Base-by-base conservation (phyloP, 2,113 vertebrate species). In the Nannobrachium achirus region DNA sequence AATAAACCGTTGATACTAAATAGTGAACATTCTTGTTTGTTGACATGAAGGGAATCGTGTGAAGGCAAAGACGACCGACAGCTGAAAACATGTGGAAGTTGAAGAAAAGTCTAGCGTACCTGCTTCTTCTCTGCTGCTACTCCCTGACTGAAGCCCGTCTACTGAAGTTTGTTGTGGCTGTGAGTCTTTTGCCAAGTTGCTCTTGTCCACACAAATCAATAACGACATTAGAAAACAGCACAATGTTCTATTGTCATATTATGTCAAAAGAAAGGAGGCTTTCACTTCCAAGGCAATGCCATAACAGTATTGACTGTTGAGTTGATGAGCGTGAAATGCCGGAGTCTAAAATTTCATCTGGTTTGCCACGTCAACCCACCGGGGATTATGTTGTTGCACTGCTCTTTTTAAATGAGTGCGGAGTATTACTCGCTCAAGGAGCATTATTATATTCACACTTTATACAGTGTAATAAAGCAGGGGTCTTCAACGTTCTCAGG, bases 161-260 rank as follows among this genome's bases (percentile, higher is more conserved):
- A 53, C 83, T 89, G 51, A 91, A 81, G 79, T 91, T 91, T 79
- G 88, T 90, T 2, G 85, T 86, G 0, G 85, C 82, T 6, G 89
- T 90, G 75, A 90, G 89, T 88, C 14, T 19, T 10, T 11, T 4
- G 42, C 25, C 25, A 7, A 1, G 57, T 65, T 15, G 1, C 6
- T 3, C 1, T 3, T 10, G 3, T 40, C 16, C 2, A 8, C 7
- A 14, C 13, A 11, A 44, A 15, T 57, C 38, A 63, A 19, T 8
- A 7, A 38, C 18, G 8, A 5, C 10, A 44, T 51, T 41, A 49
- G 10, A 56, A 25, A 14, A 16, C n/a, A 14, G 15, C 2, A 8
- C 8, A 1, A 16, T 8, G 16, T 50, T 50, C 16, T n/a, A 16
- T 16, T 50, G 8, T 50, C n/a, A 16, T 7, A 7, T 16, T 50